Percentiles rank a stretch among this genome's conserved stretches.
phyloP scores from a whole-genome alignment of 2,797 vertebrate genomes.

The Luscinia megarhynchos region DNA sequence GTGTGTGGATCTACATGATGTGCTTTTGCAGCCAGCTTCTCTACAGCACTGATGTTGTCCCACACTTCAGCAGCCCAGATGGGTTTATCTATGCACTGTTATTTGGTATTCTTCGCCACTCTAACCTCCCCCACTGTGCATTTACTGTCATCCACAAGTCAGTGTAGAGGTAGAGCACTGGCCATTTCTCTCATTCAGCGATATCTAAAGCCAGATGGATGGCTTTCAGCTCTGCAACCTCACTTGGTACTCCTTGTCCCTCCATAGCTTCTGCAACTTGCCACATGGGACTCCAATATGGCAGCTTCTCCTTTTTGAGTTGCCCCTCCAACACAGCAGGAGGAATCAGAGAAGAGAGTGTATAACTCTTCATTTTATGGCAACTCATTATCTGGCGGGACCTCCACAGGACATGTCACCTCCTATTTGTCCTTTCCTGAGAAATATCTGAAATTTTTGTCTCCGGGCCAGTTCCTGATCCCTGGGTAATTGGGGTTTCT shows the following conservation, averaged over 20 bases:
- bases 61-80: not conserved
- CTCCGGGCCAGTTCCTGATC: not conserved
- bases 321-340: not conserved
- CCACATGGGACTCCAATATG: not conserved
- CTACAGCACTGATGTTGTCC: not conserved
- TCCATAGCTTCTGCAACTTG: not conserved
- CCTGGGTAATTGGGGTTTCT: not conserved
- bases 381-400: not conserved
- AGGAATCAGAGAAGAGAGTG: not conserved
- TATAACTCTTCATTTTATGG: not conserved
- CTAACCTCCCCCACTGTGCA: not conserved
- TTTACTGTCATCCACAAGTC: not conserved
- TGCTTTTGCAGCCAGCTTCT: not conserved
- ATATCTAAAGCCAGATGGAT: not conserved
- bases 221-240: not conserved
- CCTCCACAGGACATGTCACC: not conserved
- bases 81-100: no score
- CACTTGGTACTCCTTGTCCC: not conserved
- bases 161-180: fast-evolving
- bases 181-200: not conserved
- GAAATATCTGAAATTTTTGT: not conserved
- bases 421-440: not conserved
- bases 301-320: not conserved
- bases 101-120: not conserved
- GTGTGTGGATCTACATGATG: fast-evolving